Evolutionary conservation across 1,140 invertebrate genomes (phyloP).

Genomic region (Melitaea cinxia): DNA sequence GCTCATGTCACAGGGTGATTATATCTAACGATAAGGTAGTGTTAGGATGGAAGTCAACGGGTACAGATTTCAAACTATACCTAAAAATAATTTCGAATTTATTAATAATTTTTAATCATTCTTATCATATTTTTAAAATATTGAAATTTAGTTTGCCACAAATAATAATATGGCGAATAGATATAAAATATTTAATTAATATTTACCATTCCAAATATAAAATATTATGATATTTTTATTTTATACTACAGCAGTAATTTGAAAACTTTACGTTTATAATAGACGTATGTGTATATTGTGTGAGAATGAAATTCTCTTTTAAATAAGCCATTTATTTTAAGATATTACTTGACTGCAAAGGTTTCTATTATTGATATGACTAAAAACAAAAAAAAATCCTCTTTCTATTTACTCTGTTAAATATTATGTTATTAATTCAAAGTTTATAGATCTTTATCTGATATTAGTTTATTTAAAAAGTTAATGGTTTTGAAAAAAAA

Average conservation of each 20-base stretch:
- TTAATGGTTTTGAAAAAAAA: background rate
- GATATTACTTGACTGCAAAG: constrained; percentile 6
- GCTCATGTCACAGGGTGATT: constrained; percentile 74
- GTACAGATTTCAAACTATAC: constrained; percentile 6
- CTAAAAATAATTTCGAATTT: background rate
- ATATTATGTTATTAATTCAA: constrained; percentile 20
- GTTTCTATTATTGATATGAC: constrained; percentile 1
- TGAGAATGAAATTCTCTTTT: constrained; percentile 34
- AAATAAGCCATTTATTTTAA: constrained; percentile 1
- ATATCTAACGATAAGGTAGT: constrained; percentile 78
- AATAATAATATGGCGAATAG: background rate
- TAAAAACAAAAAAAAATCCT: constrained; percentile 1
- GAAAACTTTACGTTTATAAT: background rate
- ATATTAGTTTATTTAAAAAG: background rate
- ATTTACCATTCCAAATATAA: background rate
- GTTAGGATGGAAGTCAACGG: constrained; percentile 61
- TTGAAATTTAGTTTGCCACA: background rate
- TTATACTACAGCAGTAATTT: background rate
- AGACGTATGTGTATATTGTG: constrained; percentile 9
- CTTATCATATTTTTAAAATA: background rate
- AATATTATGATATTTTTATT: background rate
- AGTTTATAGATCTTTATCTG: constrained; percentile 14
- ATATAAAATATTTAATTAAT: background rate
- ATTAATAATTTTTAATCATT: background rate
- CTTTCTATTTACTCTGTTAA: constrained; percentile 12